Evolutionary conservation across 1,140 invertebrate species (phyloP), one percentile per base, ranked within the genome.

Genomic region (Odontomachus brunneus): DNA sequence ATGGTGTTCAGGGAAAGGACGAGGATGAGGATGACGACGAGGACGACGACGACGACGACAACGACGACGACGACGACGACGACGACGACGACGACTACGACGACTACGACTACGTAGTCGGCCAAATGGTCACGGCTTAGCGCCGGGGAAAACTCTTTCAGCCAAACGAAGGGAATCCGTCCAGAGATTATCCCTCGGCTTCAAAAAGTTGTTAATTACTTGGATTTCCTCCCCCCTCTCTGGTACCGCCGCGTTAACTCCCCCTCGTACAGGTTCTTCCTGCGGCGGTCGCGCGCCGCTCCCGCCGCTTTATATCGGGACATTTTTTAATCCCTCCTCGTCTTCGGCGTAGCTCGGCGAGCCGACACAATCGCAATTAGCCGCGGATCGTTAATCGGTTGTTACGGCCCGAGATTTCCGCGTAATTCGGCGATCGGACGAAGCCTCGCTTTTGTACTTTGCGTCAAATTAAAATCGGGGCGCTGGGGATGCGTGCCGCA

Each of bases 131-230:
- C 93, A 94, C 92, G 91, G 92, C 93, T 93, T 92, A 93, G 91
- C 91, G 90, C 88, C 89, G 89, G 89, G 86, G 91, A 91, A 93
- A 94, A 93, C 93, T 94, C 93, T 94, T 94, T 93, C 91, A 89
- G 90, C 90, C 92, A 94, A 94, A 94, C 93, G 93, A 93, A 94
- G 93, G 93, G 92, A 94, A 94, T 94, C 91, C 90, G 92, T 94
- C 92, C 92, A 88, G 93, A 93, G 93, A 94, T 94, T 93, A 94
- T 94, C 93, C 92, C 82, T 89, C 81, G 90, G 93, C 92, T 94
- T 93, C 91, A 94, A 94, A 94, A 94, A 94, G 93, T 94, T 94
- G 93, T 94, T 94, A 94, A 94, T 94, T 94, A 94, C 93, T 94
- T 94, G 93, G 92, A 93, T 93, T 93, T 93, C 85, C 90, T 91